A percentile compares a stretch with the other conserved stretches of the same genome.
Evolutionary conservation across 2,113 vertebrate species (phyloP).

Genomic region (Corythaeola cristata): DNA sequence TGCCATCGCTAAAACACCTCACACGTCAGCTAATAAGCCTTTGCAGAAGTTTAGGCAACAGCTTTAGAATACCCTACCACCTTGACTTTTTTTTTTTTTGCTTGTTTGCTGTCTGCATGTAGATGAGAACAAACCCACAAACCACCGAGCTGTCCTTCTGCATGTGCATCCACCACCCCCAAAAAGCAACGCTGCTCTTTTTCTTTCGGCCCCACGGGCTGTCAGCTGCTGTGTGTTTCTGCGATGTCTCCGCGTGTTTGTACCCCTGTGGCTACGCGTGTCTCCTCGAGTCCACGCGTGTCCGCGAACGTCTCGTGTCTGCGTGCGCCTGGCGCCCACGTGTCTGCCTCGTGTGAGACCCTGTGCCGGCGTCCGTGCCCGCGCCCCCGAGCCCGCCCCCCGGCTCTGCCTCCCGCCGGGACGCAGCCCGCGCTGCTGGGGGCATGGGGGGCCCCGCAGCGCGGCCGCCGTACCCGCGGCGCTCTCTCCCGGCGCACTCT

Average conservation of each 20-base stretch:
- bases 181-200: not conserved
- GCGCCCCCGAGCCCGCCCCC: not conserved
- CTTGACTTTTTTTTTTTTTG: not conserved
- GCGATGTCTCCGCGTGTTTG: rapidly evolving
- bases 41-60: not conserved
- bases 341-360: rapidly evolving
- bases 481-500: too few species aligned
- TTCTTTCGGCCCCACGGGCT: rapidly evolving
- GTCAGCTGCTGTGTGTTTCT: not conserved
- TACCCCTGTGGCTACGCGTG: rapidly evolving
- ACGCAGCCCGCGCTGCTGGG: not conserved
- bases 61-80: not conserved
- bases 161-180: rapidly evolving
- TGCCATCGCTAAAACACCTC: not conserved
- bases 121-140: not conserved
- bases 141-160: not conserved
- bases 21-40: not conserved
- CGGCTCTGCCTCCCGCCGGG: not conserved
- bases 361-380: not conserved
- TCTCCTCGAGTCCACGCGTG: not conserved
- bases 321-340: too few species aligned
- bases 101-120: not conserved
- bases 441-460: not conserved
- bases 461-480: not conserved
- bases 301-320: too few species aligned